A percentile compares a stretch with the other conserved stretches of the same genome.
phyloP scores from a whole-genome alignment of 1,140 invertebrate species.

The Drosophila sp. region DNA sequence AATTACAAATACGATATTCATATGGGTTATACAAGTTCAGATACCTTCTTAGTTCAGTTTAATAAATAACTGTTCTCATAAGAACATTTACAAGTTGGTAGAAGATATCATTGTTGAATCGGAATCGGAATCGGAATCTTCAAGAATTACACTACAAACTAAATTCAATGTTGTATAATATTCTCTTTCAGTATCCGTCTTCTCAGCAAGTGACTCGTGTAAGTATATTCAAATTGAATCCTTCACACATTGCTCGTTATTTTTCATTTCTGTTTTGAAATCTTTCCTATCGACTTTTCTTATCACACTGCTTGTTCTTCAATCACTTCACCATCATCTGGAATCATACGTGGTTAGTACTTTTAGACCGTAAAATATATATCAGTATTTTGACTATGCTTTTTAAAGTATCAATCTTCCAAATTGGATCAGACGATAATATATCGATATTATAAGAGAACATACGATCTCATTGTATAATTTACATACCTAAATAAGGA shows the following conservation, averaged over 20 bases:
- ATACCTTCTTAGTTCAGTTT: not conserved
- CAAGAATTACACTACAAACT: constrained; percentile 24
- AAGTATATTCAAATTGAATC: constrained; percentile 56
- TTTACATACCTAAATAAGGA: too few species aligned
- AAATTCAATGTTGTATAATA: constrained; percentile 49
- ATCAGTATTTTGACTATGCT: not conserved
- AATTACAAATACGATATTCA: constrained; percentile 70
- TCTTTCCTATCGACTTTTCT: constrained; percentile 55
- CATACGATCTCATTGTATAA: too few species aligned
- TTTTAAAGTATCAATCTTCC: too few species aligned
- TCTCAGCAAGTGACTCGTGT: constrained; percentile 71
- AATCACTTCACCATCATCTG: constrained; percentile 60
- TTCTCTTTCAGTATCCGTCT: constrained; percentile 77
- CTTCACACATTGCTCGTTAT: constrained; percentile 49
- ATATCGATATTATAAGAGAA: too few species aligned
- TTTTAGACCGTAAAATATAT: not conserved
- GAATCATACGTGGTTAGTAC: constrained; percentile 65
- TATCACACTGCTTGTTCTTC: constrained; percentile 54
- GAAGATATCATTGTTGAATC: constrained; percentile 2
- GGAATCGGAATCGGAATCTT: constrained; percentile 7
- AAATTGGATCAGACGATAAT: too few species aligned
- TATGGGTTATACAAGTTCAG: constrained; percentile 28
- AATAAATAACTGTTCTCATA: constrained; percentile 5
- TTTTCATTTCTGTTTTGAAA: constrained; percentile 52
- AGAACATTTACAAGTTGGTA: not conserved